A percentile compares a stretch with the other conserved stretches of the same genome.
Evolutionary conservation across 2,888 invertebrate genomes (phyloP).

Genomic region (Isotomurus palustris): DNA sequence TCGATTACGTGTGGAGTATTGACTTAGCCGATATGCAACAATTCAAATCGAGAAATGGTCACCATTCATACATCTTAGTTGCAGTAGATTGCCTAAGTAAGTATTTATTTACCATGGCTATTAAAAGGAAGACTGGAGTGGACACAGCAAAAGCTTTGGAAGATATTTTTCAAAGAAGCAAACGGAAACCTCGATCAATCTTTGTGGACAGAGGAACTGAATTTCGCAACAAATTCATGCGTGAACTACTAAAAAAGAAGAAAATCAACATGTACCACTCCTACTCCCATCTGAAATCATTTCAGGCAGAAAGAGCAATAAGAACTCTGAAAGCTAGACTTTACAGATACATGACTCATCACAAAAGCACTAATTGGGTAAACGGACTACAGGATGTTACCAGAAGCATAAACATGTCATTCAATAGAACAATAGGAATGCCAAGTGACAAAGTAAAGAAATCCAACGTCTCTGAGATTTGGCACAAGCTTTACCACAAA

Average conservation of each 20-base stretch:
- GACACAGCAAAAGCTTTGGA: too few species aligned
- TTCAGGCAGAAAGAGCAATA: not conserved
- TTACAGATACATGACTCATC: not conserved
- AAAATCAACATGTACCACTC: not conserved
- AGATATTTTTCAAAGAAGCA: not conserved
- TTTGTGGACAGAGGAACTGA: not conserved
- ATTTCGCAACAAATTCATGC: not conserved
- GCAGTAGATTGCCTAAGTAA: too few species aligned
- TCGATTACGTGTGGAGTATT: too few species aligned
- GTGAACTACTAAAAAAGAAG: not conserved
- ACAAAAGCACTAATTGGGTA: not conserved
- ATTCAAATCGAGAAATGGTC: too few species aligned
- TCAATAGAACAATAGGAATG: not conserved
- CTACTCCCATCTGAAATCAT: not conserved
- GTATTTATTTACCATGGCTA: too few species aligned
- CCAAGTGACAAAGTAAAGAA: not conserved
- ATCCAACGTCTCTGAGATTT: not conserved
- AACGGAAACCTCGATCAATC: not conserved
- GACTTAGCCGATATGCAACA: too few species aligned
- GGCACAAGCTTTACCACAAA: not conserved
- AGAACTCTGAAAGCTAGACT: not conserved
- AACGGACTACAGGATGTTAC: not conserved
- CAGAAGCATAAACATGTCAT: not conserved
- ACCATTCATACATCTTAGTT: too few species aligned
- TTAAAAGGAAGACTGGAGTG: too few species aligned